Base-by-base conservation (phyloP, 2,888 invertebrate species). In the Diaperis boleti region DNA sequence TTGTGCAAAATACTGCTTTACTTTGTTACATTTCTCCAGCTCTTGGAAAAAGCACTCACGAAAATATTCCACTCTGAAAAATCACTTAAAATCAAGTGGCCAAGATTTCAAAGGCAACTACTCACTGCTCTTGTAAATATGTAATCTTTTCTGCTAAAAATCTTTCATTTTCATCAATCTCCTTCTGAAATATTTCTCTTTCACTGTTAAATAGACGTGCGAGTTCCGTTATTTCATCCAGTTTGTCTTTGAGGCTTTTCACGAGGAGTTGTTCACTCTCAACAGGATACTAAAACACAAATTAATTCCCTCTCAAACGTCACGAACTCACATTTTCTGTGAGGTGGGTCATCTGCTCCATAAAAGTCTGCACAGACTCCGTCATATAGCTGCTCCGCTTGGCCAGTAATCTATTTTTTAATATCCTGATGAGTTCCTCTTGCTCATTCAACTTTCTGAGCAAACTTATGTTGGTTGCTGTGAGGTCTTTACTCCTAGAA, bases 401-500 rank as follows among this genome's bases (percentile, higher is more conserved):
- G 17, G 41, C 49, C 8, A 42, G 13, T 14, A 59, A 50, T 39
- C 49, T 49, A 3, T 31, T 50, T 15, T 42, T 49, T 10, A 59
- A 20, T 7, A 59, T 11, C 1, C 5, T 13, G 18, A 61, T 55
- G 1, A 55, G 15, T 10, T 55, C 61, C 15, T 61, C 35, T 17
- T 61, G 61, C 31, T 61, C 29, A 10, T 10, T 31, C 1, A 55
- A 8, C 29, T 45, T 39, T 11, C 47, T 55, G 10, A 45, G 26
- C 18, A 61, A 11, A 10, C 26, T 7, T 15, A 37, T 22, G 22
- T 61, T 61, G 15, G 45, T 39, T 2, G 26, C 8, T 13, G 26
- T 55, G 1, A 54, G 17, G 2, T 61, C 47, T 45, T 61, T 39
- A 11, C 22, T 54, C 61, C 61, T 61, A 37, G 13, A 44, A 20